Conservation (phyloP, 2,888 invertebrate genomes). For the Heliconius cydno region DNA sequence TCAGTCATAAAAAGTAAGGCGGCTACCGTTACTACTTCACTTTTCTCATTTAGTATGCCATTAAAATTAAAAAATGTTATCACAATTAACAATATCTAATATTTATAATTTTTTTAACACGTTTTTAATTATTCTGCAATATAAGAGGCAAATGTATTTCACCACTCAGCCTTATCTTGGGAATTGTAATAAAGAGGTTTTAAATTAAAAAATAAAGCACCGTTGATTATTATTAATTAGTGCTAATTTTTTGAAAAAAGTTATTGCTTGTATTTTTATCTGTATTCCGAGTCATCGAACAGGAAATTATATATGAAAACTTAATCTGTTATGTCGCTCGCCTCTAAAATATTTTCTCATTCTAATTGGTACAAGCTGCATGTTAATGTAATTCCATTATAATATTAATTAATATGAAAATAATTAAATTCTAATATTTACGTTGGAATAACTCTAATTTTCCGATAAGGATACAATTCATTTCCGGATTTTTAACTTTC, state of each 20-base stretch:
- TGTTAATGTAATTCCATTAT: background rate
- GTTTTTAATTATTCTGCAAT: conserved; percentile 5
- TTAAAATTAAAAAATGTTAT: conserved; percentile 1
- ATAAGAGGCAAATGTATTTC: conserved; percentile 7
- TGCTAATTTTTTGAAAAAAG: background rate
- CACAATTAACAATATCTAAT: conserved; percentile 13
- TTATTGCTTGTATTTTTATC: background rate
- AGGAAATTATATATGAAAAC: background rate
- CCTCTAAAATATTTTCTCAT: background rate
- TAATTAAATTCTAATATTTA: background rate
- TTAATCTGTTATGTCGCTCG: background rate
- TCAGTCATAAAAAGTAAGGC: background rate
- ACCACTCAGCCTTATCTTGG: conserved; percentile 11
- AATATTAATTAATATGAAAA: background rate
- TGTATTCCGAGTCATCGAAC: background rate
- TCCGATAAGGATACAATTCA: background rate
- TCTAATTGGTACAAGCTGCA: background rate
- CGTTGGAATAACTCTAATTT: background rate
- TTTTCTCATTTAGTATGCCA: background rate
- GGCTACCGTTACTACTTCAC: conserved; percentile 6
- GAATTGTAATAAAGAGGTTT: conserved; percentile 6
- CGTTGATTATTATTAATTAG: conserved; percentile 13
- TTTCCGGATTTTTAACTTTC: background rate
- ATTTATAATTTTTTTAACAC: conserved; percentile 6
- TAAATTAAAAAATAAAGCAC: conserved; percentile 11